Conservation (phyloP, 2,113 vertebrate genomes). For the Columbina picui region DNA sequence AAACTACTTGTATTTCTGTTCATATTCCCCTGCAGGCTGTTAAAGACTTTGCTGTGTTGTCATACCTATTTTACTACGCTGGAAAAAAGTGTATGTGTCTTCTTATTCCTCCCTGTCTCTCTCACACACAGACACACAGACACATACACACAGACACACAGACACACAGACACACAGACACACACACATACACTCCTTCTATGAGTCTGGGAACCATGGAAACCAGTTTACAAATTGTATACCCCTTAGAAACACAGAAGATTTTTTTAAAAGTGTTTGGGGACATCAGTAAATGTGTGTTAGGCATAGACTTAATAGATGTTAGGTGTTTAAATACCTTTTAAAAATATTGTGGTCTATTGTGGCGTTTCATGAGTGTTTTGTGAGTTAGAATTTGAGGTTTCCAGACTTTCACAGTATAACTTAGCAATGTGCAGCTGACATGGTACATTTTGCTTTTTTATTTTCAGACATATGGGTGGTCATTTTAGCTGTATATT, state of each 20-base stretch:
- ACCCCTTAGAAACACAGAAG: not conserved
- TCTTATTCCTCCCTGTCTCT: not conserved
- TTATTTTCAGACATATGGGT: not conserved
- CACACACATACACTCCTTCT: fast-evolving
- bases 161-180: fast-evolving
- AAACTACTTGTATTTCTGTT: not conserved
- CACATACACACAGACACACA: fast-evolving
- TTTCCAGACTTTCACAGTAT: not conserved
- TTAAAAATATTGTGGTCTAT: not conserved
- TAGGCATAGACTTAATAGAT: not conserved
- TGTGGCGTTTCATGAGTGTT: not conserved
- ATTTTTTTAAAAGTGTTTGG: not conserved
- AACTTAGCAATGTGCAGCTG: not conserved
- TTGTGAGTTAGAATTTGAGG: not conserved
- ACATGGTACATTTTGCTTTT: fast-evolving
- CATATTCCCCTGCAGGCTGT: not conserved
- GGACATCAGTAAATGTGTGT: not conserved
- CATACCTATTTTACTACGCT: not conserved
- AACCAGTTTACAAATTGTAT: not conserved
- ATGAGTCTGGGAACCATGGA: not conserved
- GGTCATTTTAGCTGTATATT: not conserved
- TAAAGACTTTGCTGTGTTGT: not conserved
- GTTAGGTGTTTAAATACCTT: not conserved
- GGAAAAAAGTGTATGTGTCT: fast-evolving
- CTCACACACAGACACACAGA: fast-evolving